phyloP scores from a whole-genome alignment of 2,113 vertebrate genomes.

The Perognathus longimembris region DNA sequence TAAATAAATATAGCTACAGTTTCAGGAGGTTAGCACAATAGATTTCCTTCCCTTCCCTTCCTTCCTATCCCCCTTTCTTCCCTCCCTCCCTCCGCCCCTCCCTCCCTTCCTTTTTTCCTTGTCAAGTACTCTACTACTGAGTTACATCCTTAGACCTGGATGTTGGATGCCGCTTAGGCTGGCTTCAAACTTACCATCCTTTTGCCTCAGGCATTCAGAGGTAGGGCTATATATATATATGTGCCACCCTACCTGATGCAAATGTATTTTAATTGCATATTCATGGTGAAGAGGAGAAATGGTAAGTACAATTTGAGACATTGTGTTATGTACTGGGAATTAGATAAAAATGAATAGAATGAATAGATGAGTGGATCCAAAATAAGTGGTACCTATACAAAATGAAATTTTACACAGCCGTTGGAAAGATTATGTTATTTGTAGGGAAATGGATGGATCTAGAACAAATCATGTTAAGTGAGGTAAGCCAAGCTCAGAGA shows the following conservation, averaged over 20 bases:
- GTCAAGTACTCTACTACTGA: neutral
- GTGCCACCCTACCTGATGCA: neutral
- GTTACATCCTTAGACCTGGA: neutral
- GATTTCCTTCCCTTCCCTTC: neutral
- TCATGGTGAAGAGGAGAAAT: slow-evolving; percentile 14
- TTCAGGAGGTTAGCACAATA: neutral
- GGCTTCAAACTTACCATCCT: neutral
- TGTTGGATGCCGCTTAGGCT: neutral
- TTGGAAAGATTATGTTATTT: too few species aligned
- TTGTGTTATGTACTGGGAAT: neutral
- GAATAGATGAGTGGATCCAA: too few species aligned
- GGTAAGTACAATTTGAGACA: neutral
- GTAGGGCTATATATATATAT: neutral
- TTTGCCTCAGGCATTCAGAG: neutral
- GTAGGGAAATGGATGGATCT: too few species aligned
- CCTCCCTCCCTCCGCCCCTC: too few species aligned
- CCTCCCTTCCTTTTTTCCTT: neutral
- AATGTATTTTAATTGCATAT: slow-evolving; percentile 20
- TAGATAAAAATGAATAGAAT: neutral
- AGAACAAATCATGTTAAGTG: too few species aligned
- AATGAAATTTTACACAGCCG: too few species aligned
- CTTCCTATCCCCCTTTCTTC: neutral
- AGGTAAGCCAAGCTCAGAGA: too few species aligned
- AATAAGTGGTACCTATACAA: too few species aligned
- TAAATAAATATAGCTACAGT: neutral